These are phyloP conservation scores for Colinus virginianus DNA, from an alignment of 2,113 vertebrate species.

Conservation along the genomic window DNA sequence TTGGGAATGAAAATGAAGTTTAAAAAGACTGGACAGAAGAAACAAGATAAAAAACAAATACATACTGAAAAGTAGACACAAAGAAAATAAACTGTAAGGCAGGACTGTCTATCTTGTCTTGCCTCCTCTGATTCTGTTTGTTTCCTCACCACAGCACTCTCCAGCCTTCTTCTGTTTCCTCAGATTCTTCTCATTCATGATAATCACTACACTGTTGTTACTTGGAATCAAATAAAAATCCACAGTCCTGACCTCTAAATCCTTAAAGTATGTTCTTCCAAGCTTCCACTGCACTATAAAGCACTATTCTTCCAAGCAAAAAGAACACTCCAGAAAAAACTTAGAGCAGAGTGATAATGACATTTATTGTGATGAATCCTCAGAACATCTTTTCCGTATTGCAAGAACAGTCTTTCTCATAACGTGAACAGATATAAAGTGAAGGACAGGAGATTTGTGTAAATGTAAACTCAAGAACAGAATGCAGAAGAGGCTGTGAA, in stretches of 20 bases:
- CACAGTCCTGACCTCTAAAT: background rate
- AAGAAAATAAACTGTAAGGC: background rate
- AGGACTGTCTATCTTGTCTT: accelerated
- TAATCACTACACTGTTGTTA: background rate
- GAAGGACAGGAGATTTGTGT: too few relatives aligned
- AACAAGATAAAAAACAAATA: background rate
- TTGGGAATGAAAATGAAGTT: background rate
- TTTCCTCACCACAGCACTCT: background rate
- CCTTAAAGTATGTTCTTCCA: background rate
- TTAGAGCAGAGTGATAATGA: background rate
- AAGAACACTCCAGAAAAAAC: background rate
- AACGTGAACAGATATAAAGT: too few relatives aligned
- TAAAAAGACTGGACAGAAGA: background rate
- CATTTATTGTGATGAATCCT: background rate
- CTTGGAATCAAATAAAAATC: background rate
- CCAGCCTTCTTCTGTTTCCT: background rate
- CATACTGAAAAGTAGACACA: background rate
- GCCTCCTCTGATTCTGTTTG: background rate
- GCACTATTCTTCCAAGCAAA: background rate
- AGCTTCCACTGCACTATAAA: background rate
- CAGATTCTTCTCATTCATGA: background rate
- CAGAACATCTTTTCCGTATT: too few relatives aligned
- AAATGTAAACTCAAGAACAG: too few relatives aligned
- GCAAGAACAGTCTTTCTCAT: too few relatives aligned
- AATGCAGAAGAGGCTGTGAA: too few relatives aligned